These are phyloP conservation scores for Magallana gigas DNA, from an alignment of 1,140 invertebrate genomes.

Conservation along the genomic window DNA sequence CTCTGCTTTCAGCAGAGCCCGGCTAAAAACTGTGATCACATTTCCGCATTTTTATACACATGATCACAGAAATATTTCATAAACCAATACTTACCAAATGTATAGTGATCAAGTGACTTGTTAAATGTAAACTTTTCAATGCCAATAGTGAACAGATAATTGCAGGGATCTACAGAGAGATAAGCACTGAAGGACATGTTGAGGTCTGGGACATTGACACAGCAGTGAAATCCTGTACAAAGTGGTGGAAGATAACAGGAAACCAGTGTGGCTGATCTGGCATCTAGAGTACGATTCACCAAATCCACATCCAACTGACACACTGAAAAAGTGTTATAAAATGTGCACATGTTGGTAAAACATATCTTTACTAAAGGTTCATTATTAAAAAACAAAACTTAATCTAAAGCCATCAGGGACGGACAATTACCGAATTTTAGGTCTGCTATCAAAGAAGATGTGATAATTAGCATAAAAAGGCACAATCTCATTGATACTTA, in stretches of 20 bases:
- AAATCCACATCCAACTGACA: conserved; percentile 7
- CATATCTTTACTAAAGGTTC: background rate
- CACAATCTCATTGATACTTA: too few relatives aligned
- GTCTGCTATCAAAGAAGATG: too few relatives aligned
- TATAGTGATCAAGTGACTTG: conserved; percentile 48
- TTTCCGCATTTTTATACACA: too few relatives aligned
- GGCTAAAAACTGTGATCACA: too few relatives aligned
- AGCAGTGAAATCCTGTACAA: conserved; percentile 51
- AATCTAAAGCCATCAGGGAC: too few relatives aligned
- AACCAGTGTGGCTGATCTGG: background rate
- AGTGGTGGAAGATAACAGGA: conserved; percentile 45
- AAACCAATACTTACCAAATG: conserved; percentile 36
- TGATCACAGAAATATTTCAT: too few relatives aligned
- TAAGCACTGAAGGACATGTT: conserved; percentile 46
- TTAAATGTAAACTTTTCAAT: conserved; percentile 55
- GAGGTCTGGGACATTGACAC: conserved; percentile 41
- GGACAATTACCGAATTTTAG: too few relatives aligned
- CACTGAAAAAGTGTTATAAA: conserved; percentile 10
- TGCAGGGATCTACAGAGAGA: conserved; percentile 48
- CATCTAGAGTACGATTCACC: background rate
- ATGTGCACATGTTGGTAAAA: background rate
- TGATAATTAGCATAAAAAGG: too few relatives aligned
- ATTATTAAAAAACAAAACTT: background rate
- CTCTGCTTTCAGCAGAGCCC: too few relatives aligned
- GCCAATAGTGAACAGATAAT: conserved; percentile 51